Base-by-base conservation (phyloP, 64 coral and sea anemone genomes). In the Porites australiensis region DNA sequence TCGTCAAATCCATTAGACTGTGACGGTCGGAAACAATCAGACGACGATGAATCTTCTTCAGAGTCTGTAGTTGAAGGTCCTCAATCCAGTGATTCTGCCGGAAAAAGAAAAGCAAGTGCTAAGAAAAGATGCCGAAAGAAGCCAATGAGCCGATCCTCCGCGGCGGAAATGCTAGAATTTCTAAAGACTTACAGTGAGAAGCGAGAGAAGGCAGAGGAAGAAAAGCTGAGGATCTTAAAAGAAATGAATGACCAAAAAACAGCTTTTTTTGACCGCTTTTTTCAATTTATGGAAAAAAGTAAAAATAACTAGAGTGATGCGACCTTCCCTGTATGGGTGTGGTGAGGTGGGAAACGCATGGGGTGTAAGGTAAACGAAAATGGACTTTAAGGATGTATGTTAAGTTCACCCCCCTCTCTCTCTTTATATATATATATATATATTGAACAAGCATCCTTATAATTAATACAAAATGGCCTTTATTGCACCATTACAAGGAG, bases 151-250 rank as follows among this genome's bases (percentile, higher is more conserved):
- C 70, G 86, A 58, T 88, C 86, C 13, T 75, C 86, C 3, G 86
- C 67, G 23, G 43, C 69, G 47, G 53, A 88, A 88, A 88, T 88
- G 86, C 47, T 76, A 60, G 13, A 88, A 46, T 88, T 88, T 76
- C 11, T 87, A 57, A 75, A 59, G 76, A 19, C 58, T 18, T 76
- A 74, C 43, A 58, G 14, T 14, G 85, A 87, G 58, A 87, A 87
- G 72, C 13, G 21, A 74, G 66, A 88, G 79, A 83, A 83, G 27
- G 45, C 45, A 64, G 79, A 83, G 45, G 20, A 83, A 61, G 79
- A 83, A 44, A 72, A 88, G 58, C 51, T 87, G 4, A 48, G 74
- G 14, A 3, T 87, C 23, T 55, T 87, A 11, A 87, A 87, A 55
- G 83, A 87, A 87, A 87, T 87, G 83, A 87, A 87, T 20, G 83